These are phyloP conservation scores for Melanaphis sacchari DNA, from an alignment of 1,140 invertebrate species.

Conservation along the genomic window DNA sequence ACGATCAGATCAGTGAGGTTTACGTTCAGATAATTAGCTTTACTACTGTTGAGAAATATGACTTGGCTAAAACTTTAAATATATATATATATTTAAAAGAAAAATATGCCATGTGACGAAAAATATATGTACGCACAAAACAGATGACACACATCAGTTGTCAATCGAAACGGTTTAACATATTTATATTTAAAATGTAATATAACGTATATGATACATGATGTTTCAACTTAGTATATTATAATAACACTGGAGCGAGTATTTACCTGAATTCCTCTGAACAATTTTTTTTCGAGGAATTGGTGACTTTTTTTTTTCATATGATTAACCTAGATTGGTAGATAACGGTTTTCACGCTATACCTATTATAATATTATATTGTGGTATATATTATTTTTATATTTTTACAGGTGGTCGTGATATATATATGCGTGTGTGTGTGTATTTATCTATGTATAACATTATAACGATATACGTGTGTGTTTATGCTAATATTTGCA, in stretches of 20 bases:
- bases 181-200: not conserved
- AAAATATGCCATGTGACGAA: not conserved
- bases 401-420: not conserved
- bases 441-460: not conserved
- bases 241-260: not conserved
- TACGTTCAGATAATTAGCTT: not conserved
- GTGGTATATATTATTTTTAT: not conserved
- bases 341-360: constrained; percentile 1
- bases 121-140: not conserved
- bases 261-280: not conserved
- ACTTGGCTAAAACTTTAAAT: not conserved
- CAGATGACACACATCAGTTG: not conserved
- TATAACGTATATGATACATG: not conserved
- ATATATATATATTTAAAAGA: not conserved
- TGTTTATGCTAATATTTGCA: not conserved
- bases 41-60: constrained; percentile 7
- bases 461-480: not conserved
- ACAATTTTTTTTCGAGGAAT: not conserved
- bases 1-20: not conserved
- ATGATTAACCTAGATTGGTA: not conserved
- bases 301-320: not conserved
- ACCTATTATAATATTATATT: not conserved
- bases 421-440: not conserved
- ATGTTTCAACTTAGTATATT: not conserved
- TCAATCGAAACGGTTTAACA: no score